Conservation (phyloP, 2,888 invertebrate genomes). For the Drosophila quasianomalipes region DNA sequence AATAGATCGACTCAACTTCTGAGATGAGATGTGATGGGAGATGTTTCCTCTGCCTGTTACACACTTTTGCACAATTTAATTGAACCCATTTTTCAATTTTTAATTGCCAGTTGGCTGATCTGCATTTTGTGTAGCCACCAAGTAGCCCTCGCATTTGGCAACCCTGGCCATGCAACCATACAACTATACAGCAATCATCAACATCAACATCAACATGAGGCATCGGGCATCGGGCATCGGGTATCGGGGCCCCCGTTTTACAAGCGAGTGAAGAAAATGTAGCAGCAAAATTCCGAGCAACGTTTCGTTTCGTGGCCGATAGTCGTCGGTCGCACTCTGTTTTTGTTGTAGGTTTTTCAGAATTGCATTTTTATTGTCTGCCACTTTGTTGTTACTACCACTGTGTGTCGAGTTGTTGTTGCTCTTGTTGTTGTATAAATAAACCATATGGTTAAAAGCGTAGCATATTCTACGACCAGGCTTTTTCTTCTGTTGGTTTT, state of each 20-base stretch:
- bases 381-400: slow-evolving; percentile 76
- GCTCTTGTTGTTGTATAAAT: slow-evolving; percentile 73
- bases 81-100: neutral
- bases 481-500: slow-evolving; percentile 34
- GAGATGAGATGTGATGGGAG: neutral
- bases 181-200: slow-evolving; percentile 35
- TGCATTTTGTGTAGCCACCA: neutral
- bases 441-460: slow-evolving; percentile 80
- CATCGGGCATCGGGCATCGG: slow-evolving; percentile 26
- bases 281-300: slow-evolving; percentile 71
- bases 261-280: slow-evolving; percentile 60
- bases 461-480: slow-evolving; percentile 72
- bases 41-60: neutral
- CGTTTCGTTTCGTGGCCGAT: slow-evolving; percentile 54
- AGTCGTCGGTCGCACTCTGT: slow-evolving; percentile 36
- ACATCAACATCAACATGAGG: slow-evolving; percentile 28
- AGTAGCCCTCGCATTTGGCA: slow-evolving; percentile 49
- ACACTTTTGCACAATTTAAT: neutral
- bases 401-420: slow-evolving; percentile 60
- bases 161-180: slow-evolving; percentile 20
- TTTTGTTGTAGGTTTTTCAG: slow-evolving; percentile 66
- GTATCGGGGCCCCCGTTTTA: slow-evolving; percentile 36
- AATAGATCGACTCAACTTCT: neutral
- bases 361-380: slow-evolving; percentile 80
- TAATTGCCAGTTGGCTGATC: neutral